phyloP scores from a whole-genome alignment of 2,797 vertebrate genomes.

The Cyclopterus lumpus region DNA sequence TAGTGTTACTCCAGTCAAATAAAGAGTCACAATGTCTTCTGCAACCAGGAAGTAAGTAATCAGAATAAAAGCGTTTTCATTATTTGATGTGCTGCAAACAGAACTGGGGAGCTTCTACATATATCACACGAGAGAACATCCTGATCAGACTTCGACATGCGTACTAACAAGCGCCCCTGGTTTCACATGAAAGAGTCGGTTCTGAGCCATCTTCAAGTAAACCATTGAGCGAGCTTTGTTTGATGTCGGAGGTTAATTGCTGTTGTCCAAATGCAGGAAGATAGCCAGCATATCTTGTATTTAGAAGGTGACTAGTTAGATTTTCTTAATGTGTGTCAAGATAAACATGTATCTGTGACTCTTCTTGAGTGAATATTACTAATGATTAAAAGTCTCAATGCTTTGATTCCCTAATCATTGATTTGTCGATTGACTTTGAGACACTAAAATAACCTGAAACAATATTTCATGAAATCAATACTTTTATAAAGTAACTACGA shows the following conservation, averaged over 20 bases:
- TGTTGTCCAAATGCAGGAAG: not conserved
- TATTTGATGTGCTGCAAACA: conserved; percentile 21
- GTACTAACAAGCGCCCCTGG: conserved; percentile 12
- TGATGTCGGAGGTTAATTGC: conserved; percentile 46
- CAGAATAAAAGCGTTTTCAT: not conserved
- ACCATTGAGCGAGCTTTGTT: conserved; percentile 15
- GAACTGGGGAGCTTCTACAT: not conserved
- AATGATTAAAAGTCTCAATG: not conserved
- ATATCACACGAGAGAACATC: conserved; percentile 8
- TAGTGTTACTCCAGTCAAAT: not conserved
- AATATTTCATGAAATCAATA: not conserved
- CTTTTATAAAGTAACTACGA: not conserved
- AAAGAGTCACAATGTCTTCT: not conserved
- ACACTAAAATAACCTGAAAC: not conserved
- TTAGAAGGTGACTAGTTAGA: not conserved
- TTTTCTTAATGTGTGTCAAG: conserved; percentile 1
- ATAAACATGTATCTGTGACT: not conserved
- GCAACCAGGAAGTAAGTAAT: conserved; percentile 7
- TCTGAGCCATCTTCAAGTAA: conserved; percentile 24
- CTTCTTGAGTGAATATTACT: not conserved
- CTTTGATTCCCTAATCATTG: not conserved
- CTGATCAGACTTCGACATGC: conserved; percentile 19
- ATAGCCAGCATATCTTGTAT: conserved; percentile 9
- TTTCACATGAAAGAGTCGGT: conserved; percentile 33
- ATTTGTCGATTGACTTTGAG: not conserved